phyloP scores from a whole-genome alignment of 1,140 invertebrate genomes.

The Neodiprion virginianus region DNA sequence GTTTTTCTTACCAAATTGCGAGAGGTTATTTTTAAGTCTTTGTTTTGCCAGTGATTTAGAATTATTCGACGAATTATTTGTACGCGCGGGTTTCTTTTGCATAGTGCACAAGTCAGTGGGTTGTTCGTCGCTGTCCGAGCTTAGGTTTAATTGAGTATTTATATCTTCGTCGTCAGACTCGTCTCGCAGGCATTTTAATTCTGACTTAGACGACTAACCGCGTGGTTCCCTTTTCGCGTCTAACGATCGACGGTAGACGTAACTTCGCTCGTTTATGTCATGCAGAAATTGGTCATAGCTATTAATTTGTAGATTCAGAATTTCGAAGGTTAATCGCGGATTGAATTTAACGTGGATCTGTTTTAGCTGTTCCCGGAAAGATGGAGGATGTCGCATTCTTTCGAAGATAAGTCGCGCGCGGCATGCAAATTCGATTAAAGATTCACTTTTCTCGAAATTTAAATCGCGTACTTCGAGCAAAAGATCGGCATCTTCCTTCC shows the following conservation, averaged over 20 bases:
- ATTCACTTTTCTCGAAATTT: constrained; percentile 24
- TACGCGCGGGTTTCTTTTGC: constrained; percentile 6
- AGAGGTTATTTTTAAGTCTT: constrained; percentile 17
- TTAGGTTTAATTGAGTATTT: neutral
- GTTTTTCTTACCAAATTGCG: constrained; percentile 11
- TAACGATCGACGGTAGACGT: too few relatives aligned
- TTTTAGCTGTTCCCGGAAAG: neutral
- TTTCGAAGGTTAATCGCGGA: constrained; percentile 15
- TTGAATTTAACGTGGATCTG: neutral
- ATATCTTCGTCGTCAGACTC: neutral
- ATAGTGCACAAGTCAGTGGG: constrained; percentile 4
- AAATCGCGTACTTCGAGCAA: constrained; percentile 14
- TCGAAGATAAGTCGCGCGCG: constrained; percentile 4
- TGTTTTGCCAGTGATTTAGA: constrained; percentile 18
- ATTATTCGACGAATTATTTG: constrained; percentile 5
- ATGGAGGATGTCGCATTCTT: neutral
- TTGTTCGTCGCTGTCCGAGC: neutral
- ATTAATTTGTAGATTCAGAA: neutral
- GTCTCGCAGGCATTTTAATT: constrained; percentile 8
- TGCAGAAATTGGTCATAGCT: too few relatives aligned
- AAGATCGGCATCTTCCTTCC: constrained; percentile 11
- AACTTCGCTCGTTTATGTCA: too few relatives aligned
- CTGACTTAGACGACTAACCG: neutral
- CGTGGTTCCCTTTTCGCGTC: too few relatives aligned
- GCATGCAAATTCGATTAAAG: constrained; percentile 6